Conservation (phyloP, 2,888 invertebrate genomes). For the Hedya salicella region DNA sequence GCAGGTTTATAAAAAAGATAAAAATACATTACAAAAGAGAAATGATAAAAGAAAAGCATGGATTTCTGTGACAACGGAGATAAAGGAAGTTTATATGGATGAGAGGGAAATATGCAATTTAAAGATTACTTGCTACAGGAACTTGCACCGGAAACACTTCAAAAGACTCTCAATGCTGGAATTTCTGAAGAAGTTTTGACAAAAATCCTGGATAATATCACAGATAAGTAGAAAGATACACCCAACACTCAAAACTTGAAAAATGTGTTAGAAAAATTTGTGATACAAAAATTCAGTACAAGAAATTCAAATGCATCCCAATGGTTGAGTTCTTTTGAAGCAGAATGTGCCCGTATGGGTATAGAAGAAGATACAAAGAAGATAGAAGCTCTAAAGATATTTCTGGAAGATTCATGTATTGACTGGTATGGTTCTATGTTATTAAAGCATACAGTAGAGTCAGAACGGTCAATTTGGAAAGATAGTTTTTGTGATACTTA, state of each 20-base stretch:
- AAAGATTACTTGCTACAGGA: constrained; percentile 27
- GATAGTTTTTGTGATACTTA: constrained; percentile 49
- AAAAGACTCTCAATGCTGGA: neutral
- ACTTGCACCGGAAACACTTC: neutral
- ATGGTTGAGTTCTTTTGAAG: constrained; percentile 39
- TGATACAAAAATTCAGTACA: constrained; percentile 39
- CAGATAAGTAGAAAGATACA: constrained; percentile 4
- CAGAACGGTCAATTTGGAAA: constrained; percentile 48
- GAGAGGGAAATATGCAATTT: constrained; percentile 36
- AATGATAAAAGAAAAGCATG: constrained; percentile 20
- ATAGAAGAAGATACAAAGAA: constrained; percentile 24
- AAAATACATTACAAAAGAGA: neutral
- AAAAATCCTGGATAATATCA: constrained; percentile 26
- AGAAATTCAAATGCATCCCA: constrained; percentile 31
- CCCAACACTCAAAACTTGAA: neutral
- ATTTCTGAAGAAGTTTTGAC: constrained; percentile 11
- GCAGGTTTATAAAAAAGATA: neutral
- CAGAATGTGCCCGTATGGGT: constrained; percentile 41
- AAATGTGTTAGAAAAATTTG: constrained; percentile 17
- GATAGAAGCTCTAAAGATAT: constrained; percentile 33
- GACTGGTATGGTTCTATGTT: constrained; percentile 46
- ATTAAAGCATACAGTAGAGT: constrained; percentile 43
- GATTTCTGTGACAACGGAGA: constrained; percentile 37
- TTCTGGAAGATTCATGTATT: constrained; percentile 41
- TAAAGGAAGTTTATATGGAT: too few relatives aligned